These are phyloP conservation scores for Heliocidaris erythrogramma DNA, from an alignment of 35 echinoderm and acorn worm genomes.

Conservation along the genomic window DNA sequence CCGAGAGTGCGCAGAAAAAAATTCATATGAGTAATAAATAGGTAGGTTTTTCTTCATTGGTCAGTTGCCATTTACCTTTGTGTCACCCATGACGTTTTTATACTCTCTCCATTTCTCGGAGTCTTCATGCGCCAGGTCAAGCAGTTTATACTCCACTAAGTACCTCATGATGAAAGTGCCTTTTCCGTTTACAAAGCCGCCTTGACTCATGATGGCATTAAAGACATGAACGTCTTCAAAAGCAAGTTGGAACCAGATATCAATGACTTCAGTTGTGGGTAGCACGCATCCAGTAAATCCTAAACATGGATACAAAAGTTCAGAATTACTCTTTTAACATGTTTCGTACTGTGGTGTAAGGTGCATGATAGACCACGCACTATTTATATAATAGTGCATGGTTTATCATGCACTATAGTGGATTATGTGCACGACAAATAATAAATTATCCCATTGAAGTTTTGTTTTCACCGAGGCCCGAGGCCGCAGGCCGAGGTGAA, in stretches of 20 bases:
- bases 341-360: neutral
- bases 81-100: neutral
- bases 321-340: neutral
- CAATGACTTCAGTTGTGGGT: neutral
- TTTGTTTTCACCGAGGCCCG: no score
- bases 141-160: neutral
- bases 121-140: neutral
- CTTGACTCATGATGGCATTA: neutral
- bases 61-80: neutral
- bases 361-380: no score
- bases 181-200: neutral
- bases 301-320: neutral
- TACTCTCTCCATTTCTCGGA: neutral
- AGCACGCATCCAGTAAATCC: neutral
- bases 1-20: no score
- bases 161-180: neutral
- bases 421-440: no score
- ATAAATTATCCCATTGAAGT: no score
- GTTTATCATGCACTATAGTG: no score
- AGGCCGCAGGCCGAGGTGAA: no score
- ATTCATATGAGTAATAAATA: no score
- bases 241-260: slow-evolving; percentile 7
- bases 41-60: no score
- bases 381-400: no score
- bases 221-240: neutral